Evolutionary conservation across 2,113 vertebrate species (phyloP).

Genomic region (Probosciger aterrimus): DNA sequence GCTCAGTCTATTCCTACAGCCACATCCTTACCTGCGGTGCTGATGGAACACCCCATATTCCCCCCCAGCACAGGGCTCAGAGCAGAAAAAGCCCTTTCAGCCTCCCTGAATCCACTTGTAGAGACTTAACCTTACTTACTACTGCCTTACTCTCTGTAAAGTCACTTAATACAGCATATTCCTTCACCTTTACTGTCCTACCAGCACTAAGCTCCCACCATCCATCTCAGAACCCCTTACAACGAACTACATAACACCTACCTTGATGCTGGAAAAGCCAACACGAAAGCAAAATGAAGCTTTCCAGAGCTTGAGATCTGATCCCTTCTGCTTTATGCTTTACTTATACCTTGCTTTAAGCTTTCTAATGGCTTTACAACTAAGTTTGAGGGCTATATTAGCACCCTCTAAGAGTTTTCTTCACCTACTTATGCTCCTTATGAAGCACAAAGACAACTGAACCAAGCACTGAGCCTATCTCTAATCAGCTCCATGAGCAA

Average conservation of each 20-base stretch:
- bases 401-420: rapidly evolving
- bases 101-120: rapidly evolving
- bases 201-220: neutral
- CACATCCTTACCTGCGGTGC: neutral
- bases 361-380: rapidly evolving
- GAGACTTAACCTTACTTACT: neutral
- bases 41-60: neutral
- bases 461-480: rapidly evolving
- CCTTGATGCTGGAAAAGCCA: neutral
- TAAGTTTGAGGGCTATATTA: rapidly evolving
- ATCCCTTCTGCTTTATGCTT: neutral
- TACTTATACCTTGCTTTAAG: rapidly evolving
- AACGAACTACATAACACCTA: neutral
- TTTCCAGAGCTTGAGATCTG: neutral
- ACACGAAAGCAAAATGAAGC: rapidly evolving
- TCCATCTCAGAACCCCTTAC: neutral
- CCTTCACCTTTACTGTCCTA: neutral
- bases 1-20: neutral
- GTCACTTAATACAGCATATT: rapidly evolving
- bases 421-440: rapidly evolving
- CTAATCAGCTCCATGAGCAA: rapidly evolving
- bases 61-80: neutral
- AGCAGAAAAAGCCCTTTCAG: neutral
- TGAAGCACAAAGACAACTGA: rapidly evolving
- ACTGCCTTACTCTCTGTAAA: rapidly evolving